These are phyloP conservation scores for Siderastrea siderea DNA, from an alignment of 92 coral and sea anemone genomes.

Conservation along the genomic window DNA sequence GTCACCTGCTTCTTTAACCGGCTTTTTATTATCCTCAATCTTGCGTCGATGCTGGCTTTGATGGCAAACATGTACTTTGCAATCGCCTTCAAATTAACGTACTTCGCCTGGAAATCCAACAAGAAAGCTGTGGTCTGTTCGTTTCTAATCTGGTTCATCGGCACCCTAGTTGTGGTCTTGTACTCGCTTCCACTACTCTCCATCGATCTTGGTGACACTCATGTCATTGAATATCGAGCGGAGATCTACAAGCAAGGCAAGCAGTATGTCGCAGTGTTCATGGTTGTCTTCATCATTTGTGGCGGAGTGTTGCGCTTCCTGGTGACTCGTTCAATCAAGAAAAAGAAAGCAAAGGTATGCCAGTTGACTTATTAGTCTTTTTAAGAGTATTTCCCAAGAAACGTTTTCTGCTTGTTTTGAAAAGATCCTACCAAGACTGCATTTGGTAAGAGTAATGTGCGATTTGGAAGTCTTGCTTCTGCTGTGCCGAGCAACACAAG, in stretches of 20 bases:
- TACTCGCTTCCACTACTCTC: not conserved
- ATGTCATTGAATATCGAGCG: not conserved
- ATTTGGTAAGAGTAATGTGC: no score
- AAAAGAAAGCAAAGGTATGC: not conserved
- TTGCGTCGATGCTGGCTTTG: no score
- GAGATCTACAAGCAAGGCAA: not conserved
- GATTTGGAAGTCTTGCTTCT: no score
- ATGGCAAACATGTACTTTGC: no score
- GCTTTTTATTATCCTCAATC: no score
- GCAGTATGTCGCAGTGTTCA: not conserved
- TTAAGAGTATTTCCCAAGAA: not conserved
- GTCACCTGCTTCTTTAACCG: not conserved
- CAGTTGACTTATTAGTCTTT: not conserved
- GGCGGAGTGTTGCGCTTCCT: not conserved
- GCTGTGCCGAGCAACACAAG: no score
- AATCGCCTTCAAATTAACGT: not conserved
- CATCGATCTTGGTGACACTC: no score
- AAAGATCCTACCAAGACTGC: no score
- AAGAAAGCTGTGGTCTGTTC: not conserved
- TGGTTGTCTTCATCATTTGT: not conserved
- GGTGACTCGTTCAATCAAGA: not conserved
- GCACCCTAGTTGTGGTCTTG: not conserved
- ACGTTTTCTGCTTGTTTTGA: no score
- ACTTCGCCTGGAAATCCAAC: not conserved
- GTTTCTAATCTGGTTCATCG: not conserved